Base-by-base conservation (phyloP, 2,888 invertebrate genomes). In the Lottia gigantea region DNA sequence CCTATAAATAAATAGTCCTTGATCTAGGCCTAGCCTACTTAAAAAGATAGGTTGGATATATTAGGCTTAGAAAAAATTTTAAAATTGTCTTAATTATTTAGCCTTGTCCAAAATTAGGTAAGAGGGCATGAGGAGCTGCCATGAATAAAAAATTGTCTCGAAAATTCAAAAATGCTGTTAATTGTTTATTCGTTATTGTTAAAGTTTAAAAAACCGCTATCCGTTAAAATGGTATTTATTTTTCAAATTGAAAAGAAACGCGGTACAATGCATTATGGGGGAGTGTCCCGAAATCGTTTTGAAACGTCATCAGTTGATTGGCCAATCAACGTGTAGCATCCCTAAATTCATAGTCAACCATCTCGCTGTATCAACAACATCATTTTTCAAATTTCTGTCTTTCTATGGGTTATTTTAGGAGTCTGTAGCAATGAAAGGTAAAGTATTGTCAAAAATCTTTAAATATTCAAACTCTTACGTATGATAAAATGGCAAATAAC, bases 251-350 rank as follows among this genome's bases (percentile, higher is more conserved):
- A 55, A 55, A 55, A 55, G 55, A 55, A 55, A 55, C 19, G 23
- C 40, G 23, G 19, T 55, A 23, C 55, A 23, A 23, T 55, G 55
- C 55, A 55, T 55, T 55, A 14, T 55, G 55, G 65, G 40, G 65
- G 40, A 46, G 45, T 23, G 23, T 16, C 65, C 16, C 23, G 65
- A 23, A 25, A 31, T 65, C 65, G 65, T 65, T 65, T 65, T 40
- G 40, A 65, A 65, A 65, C 65, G 65, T 65, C 65, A 65, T 23
- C 16, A 46, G 16, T 8, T 46, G 46, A 16, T 65, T 46, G 46
- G 45, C 65, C 65, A 65, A 65, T 65, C 65, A 65, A 45, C 26
- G 46, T 23, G 16, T 15, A 45, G 23, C 46, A 65, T 65, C 46
- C 14, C 23, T 64, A 46, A 31, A 45, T 46, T 65, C 45, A 31